phyloP scores from a whole-genome alignment of 1,140 invertebrate genomes.

The Wiebesia pumilae region DNA sequence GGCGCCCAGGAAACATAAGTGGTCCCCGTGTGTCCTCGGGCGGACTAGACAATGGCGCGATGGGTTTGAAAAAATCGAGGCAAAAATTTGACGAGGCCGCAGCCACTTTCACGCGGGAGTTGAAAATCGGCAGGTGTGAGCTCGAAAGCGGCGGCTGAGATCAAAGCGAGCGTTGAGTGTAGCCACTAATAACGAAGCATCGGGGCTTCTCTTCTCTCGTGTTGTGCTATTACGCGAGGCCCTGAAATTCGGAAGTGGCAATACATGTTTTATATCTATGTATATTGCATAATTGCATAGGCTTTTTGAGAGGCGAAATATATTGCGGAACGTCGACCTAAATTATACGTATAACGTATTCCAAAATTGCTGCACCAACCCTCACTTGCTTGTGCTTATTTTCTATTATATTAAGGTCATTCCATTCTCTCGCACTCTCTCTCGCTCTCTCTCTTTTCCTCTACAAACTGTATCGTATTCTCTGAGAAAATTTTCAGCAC shows the following conservation, averaged over 20 bases:
- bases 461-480: neutral
- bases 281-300: slow-evolving; percentile 28
- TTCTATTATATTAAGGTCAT: slow-evolving; percentile 5
- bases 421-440: neutral
- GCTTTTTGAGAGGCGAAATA: slow-evolving; percentile 4
- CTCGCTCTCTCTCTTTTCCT: too few relatives aligned
- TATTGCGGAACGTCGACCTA: neutral
- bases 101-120: neutral
- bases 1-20: neutral
- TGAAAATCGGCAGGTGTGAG: slow-evolving; percentile 48
- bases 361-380: neutral
- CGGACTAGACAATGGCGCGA: neutral
- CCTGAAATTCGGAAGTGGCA: slow-evolving; percentile 39
- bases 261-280: slow-evolving; percentile 13
- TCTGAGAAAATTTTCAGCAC: neutral
- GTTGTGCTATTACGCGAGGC: slow-evolving; percentile 26
- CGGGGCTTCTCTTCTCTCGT: neutral
- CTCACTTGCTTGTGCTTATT: neutral
- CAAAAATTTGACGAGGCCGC: slow-evolving; percentile 31
- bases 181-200: slow-evolving; percentile 41
- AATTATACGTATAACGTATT: neutral
- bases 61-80: neutral
- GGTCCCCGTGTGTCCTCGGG: neutral
- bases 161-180: slow-evolving; percentile 26
- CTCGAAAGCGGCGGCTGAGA: neutral